These are phyloP conservation scores for Uria lomvia DNA, from an alignment of 2,113 vertebrate species.

Conservation along the genomic window DNA sequence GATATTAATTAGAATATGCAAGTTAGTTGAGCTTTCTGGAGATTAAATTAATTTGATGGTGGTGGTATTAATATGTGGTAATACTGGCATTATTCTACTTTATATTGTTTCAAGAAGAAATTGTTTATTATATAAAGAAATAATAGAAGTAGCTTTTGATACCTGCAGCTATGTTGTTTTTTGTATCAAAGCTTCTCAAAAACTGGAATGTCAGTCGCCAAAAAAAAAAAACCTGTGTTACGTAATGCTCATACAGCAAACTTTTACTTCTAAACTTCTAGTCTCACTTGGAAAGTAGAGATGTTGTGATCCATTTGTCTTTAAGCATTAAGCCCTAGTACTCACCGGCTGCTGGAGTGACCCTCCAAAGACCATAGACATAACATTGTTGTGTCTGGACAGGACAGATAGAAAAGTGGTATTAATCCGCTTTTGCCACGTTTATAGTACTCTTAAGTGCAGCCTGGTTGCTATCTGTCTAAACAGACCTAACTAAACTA, in stretches of 20 bases:
- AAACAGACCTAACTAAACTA: background rate
- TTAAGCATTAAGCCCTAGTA: background rate
- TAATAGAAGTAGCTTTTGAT: background rate
- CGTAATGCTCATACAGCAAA: background rate
- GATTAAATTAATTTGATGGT: conserved; percentile 3
- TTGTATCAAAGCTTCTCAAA: background rate
- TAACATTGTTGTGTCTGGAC: background rate
- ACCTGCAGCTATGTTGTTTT: background rate
- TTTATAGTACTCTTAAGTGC: background rate
- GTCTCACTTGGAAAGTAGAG: background rate
- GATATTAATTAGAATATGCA: conserved; percentile 44
- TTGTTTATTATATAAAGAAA: background rate
- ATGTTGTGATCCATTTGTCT: background rate
- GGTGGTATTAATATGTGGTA: background rate
- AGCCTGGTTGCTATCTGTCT: background rate
- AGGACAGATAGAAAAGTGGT: background rate
- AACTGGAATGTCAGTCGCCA: background rate
- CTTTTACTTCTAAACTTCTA: background rate
- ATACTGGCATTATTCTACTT: background rate
- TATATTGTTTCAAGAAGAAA: background rate
- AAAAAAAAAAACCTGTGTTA: background rate
- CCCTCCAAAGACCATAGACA: fast-evolving
- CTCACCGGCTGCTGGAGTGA: background rate
- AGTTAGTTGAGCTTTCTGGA: background rate
- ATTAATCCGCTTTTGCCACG: background rate